phyloP scores from a whole-genome alignment of 2,888 invertebrate species.

The Eupithecia pulchellata region DNA sequence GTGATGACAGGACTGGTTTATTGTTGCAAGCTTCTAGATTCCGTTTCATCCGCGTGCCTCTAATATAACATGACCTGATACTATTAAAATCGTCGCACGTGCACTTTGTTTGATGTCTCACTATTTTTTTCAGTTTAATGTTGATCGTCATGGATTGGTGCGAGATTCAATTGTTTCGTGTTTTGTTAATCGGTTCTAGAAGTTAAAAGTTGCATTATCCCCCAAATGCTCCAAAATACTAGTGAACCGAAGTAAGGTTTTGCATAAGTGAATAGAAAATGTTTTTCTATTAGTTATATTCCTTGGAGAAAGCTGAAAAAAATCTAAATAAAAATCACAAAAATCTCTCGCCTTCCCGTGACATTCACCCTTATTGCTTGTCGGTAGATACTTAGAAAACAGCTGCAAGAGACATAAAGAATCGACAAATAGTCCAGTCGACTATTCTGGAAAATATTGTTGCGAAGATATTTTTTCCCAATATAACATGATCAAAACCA shows the following conservation, averaged over 20 bases:
- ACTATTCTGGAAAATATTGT: neutral
- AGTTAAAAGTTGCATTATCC: no score
- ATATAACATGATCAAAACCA: constrained; percentile 36
- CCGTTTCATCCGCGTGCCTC: neutral
- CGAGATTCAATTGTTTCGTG: no score
- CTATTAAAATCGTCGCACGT: neutral
- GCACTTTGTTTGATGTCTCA: neutral
- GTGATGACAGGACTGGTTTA: constrained; percentile 28
- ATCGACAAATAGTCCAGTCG: neutral
- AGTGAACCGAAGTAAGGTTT: no score
- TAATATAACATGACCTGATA: constrained; percentile 8
- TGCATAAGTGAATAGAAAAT: no score
- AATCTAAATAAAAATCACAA: no score
- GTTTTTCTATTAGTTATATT: no score
- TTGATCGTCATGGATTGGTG: no score
- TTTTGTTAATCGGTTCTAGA: no score
- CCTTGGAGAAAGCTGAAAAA: no score
- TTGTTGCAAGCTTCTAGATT: constrained; percentile 18
- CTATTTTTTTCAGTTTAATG: neutral
- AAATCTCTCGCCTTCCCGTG: no score
- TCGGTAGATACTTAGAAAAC: neutral
- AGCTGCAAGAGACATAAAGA: neutral
- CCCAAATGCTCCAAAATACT: no score
- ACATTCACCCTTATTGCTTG: neutral
- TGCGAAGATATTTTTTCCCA: constrained; percentile 8